phyloP scores from a whole-genome alignment of 2,797 vertebrate genomes.

The Bovichtus diacanthus region DNA sequence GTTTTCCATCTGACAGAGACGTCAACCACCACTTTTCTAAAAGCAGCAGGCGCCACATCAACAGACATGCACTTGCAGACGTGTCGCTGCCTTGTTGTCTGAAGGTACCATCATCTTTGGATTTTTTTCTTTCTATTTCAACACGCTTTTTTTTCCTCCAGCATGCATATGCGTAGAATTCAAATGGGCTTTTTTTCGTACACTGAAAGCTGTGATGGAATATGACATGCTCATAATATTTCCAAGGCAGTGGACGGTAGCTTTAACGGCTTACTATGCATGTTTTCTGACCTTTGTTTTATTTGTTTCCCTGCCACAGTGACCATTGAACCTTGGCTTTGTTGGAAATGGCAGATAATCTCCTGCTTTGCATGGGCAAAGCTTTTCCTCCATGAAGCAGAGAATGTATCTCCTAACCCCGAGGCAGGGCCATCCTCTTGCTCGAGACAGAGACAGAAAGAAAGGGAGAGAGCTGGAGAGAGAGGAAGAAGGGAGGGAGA shows the following conservation, averaged over 20 bases:
- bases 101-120: slow-evolving; percentile 13
- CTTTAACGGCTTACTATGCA: slow-evolving; percentile 53
- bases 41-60: slow-evolving; percentile 54
- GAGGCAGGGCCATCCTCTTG: slow-evolving; percentile 73
- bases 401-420: slow-evolving; percentile 72
- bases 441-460: slow-evolving; percentile 45
- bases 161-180: slow-evolving; percentile 29
- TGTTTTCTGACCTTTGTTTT: slow-evolving; percentile 80
- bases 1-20: slow-evolving; percentile 48
- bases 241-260: slow-evolving; percentile 55
- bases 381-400: slow-evolving; percentile 39
- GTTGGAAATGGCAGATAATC: slow-evolving; percentile 80
- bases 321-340: slow-evolving; percentile 73
- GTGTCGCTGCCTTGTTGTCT: slow-evolving; percentile 39
- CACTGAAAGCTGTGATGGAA: slow-evolving; percentile 46
- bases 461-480: slow-evolving; percentile 23
- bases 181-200: slow-evolving; percentile 18
- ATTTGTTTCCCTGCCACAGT: slow-evolving; percentile 77
- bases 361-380: slow-evolving; percentile 79
- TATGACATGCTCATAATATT: slow-evolving; percentile 69
- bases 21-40: slow-evolving; percentile 59
- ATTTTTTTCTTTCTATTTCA: slow-evolving; percentile 12
- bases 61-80: slow-evolving; percentile 39
- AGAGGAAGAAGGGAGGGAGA: slow-evolving; percentile 42
- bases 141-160: neutral